These are phyloP conservation scores for Boloria selene DNA, from an alignment of 2,888 invertebrate species.

Conservation along the genomic window DNA sequence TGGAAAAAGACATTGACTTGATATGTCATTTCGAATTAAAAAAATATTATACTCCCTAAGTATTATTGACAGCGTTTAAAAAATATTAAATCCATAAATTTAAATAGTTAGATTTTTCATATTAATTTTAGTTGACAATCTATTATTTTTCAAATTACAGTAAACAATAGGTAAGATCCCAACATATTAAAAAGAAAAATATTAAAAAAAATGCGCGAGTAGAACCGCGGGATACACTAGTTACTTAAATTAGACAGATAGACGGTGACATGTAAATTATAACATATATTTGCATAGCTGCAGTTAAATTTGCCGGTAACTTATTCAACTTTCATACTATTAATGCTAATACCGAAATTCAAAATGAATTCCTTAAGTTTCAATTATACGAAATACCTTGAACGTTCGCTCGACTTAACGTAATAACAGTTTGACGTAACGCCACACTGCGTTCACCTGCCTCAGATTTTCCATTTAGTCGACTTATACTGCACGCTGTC, in stretches of 20 bases:
- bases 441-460: conserved; percentile 40
- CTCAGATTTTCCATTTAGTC: conserved; percentile 45
- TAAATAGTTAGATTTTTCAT: no score
- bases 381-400: conserved; percentile 55
- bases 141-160: no score
- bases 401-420: conserved; percentile 47
- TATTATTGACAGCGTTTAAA: no score
- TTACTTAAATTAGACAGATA: neutral
- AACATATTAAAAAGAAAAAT: neutral
- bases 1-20: no score
- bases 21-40: no score
- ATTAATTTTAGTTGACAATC: no score
- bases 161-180: no score
- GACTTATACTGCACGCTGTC: conserved; percentile 32
- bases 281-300: conserved; percentile 8
- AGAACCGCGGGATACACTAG: neutral
- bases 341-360: conserved; percentile 42
- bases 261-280: neutral
- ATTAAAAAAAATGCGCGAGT: neutral
- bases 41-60: no score
- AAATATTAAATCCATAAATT: no score
- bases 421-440: conserved; percentile 53
- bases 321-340: conserved; percentile 23
- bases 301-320: conserved; percentile 9
- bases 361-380: conserved; percentile 51